Conservation (phyloP, 1,140 invertebrate genomes). For the Paralvinella palmiformis region DNA sequence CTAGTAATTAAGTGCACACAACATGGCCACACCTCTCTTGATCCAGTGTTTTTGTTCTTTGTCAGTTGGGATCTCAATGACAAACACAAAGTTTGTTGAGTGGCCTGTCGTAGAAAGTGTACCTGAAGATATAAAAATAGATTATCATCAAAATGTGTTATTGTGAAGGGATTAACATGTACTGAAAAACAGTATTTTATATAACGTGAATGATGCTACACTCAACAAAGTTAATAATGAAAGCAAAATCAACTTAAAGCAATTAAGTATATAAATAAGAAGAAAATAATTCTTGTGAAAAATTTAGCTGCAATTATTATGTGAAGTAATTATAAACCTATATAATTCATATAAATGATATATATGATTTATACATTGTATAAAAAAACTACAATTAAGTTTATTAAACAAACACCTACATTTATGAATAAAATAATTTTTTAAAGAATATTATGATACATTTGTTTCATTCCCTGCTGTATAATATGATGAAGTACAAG, state of each 20-base stretch:
- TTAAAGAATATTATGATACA: too few relatives aligned
- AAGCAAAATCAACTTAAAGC: neutral
- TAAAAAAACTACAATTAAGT: too few relatives aligned
- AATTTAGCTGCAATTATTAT: neutral
- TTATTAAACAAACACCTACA: too few relatives aligned
- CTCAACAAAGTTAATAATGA: too few relatives aligned
- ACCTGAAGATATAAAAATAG: constrained; percentile 27
- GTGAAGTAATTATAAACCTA: too few relatives aligned
- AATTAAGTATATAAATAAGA: neutral
- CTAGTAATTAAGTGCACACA: constrained; percentile 53
- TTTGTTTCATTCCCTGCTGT: too few relatives aligned
- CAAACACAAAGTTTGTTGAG: constrained; percentile 53
- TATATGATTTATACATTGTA: too few relatives aligned
- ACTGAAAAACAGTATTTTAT: too few relatives aligned
- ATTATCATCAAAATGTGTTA: neutral
- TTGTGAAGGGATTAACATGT: neutral
- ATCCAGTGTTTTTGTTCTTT: constrained; percentile 50
- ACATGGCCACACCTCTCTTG: constrained; percentile 48
- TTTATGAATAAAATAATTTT: too few relatives aligned
- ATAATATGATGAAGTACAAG: too few relatives aligned
- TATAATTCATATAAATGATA: too few relatives aligned
- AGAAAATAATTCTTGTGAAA: neutral
- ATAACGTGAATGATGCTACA: too few relatives aligned
- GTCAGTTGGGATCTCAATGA: constrained; percentile 46
- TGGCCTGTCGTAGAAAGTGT: constrained; percentile 52